phyloP scores from a whole-genome alignment of 2,888 invertebrate species.

The Allacma fusca region DNA sequence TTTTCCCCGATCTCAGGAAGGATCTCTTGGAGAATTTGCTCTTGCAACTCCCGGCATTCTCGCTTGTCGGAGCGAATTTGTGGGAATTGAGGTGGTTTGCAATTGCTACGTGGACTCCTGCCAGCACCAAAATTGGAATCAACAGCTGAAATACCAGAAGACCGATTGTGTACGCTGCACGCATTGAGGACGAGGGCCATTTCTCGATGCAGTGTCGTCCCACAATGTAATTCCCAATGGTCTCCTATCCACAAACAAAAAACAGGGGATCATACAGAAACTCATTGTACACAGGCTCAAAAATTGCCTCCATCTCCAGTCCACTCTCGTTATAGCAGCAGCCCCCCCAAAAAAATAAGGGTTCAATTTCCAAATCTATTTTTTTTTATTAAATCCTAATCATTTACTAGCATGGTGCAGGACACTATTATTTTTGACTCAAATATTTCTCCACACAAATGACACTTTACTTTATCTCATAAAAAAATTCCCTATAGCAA shows the following conservation, averaged over 20 bases:
- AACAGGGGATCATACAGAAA: background rate
- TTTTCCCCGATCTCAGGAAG: slow-evolving; percentile 4
- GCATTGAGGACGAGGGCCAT: slow-evolving; percentile 63
- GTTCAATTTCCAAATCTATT: too few relatives aligned
- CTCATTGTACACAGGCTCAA: too few relatives aligned
- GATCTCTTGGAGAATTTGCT: slow-evolving; percentile 33
- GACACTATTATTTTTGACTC: too few relatives aligned
- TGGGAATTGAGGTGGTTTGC: slow-evolving; percentile 64
- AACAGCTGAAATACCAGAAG: slow-evolving; percentile 67
- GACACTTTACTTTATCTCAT: too few relatives aligned
- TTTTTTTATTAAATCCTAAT: too few relatives aligned
- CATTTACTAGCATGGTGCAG: too few relatives aligned
- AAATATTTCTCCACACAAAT: too few relatives aligned
- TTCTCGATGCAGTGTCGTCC: slow-evolving; percentile 65
- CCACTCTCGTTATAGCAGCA: too few relatives aligned
- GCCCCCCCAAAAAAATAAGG: too few relatives aligned
- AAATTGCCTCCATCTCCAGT: too few relatives aligned
- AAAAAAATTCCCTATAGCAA: too few relatives aligned
- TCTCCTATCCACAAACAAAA: slow-evolving; percentile 25
- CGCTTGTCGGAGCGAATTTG: slow-evolving; percentile 42
- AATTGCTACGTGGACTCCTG: slow-evolving; percentile 66
- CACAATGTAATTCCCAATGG: slow-evolving; percentile 62
- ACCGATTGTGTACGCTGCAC: slow-evolving; percentile 65
- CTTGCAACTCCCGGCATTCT: background rate
- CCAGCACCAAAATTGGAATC: slow-evolving; percentile 66